These are phyloP conservation scores for Cnemophilus loriae DNA, from an alignment of 2,113 vertebrate genomes.

Conservation along the genomic window DNA sequence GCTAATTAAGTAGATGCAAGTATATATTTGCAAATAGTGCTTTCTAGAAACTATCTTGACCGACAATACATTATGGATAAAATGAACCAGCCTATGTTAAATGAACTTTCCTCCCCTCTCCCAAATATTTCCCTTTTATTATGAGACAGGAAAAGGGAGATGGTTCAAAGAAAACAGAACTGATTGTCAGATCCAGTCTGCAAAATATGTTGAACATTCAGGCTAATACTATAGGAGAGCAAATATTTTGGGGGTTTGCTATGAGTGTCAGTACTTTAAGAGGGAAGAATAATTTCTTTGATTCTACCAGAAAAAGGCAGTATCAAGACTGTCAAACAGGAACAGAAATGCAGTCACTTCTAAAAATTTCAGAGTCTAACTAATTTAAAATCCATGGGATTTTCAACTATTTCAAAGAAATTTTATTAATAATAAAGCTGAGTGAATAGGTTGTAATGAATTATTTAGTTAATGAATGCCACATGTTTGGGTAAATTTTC, in stretches of 20 bases:
- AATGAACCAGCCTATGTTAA: not conserved
- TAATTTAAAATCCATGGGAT: conserved; percentile 38
- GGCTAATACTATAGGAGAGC: not conserved
- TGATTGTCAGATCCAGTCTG: not conserved
- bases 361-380: conserved; percentile 32
- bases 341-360: conserved; percentile 11
- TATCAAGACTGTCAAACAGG: conserved; percentile 20
- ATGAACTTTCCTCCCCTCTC: not conserved
- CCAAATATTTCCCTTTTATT: not conserved
- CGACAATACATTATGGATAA: not conserved
- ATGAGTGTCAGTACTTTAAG: not conserved
- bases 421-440: conserved; percentile 38
- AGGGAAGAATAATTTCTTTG: not conserved
- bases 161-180: conserved; percentile 18
- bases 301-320: not conserved
- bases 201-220: not conserved
- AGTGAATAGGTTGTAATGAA: conserved; percentile 18
- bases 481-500: not conserved
- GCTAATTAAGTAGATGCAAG: not conserved
- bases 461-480: conserved; percentile 26
- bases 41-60: not conserved
- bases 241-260: not conserved
- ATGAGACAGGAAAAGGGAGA: not conserved
- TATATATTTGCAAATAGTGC: not conserved
- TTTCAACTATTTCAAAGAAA: conserved; percentile 48